Percentiles rank a stretch among this genome's conserved stretches.
Conservation (phyloP, 2,797 vertebrate species). For the Sebastes nivosus region DNA sequence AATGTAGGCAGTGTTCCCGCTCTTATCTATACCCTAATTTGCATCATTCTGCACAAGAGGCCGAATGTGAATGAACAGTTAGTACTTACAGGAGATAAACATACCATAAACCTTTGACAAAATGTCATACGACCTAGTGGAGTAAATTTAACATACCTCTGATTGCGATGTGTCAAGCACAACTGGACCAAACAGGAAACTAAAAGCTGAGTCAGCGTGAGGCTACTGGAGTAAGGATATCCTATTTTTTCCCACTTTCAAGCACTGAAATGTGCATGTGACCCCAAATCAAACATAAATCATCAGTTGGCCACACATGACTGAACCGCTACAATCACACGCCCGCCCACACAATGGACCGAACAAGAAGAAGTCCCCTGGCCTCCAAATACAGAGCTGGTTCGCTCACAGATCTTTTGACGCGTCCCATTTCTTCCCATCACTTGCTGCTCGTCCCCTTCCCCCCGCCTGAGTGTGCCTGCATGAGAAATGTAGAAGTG, state of each 20-base stretch:
- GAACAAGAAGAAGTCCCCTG: constrained; percentile 26
- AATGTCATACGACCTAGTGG: neutral
- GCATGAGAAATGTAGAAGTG: constrained; percentile 34
- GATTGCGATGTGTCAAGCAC: neutral
- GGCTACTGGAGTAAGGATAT: neutral
- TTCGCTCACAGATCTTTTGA: constrained; percentile 33
- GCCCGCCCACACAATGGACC: constrained; percentile 14
- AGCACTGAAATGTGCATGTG: neutral
- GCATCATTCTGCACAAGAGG: constrained; percentile 35
- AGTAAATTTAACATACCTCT: neutral
- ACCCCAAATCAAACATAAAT: constrained; percentile 35
- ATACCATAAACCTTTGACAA: neutral
- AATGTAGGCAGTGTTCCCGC: neutral
- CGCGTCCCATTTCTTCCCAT: constrained; percentile 32
- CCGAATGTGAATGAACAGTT: constrained; percentile 27
- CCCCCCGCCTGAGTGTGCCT: constrained; percentile 3
- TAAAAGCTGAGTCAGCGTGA: neutral
- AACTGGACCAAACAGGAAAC: neutral
- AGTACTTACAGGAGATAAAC: constrained; percentile 10
- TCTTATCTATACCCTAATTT: constrained; percentile 39
- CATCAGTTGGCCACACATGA: constrained; percentile 55
- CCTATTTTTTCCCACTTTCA: neutral
- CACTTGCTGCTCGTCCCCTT: neutral
- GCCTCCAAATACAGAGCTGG: constrained; percentile 15
- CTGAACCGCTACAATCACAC: constrained; percentile 43